A percentile compares a stretch with the other conserved stretches of the same genome.
These are phyloP conservation scores for Drosophila fulvimacula DNA, from an alignment of 2,888 invertebrate species.

Conservation along the genomic window DNA sequence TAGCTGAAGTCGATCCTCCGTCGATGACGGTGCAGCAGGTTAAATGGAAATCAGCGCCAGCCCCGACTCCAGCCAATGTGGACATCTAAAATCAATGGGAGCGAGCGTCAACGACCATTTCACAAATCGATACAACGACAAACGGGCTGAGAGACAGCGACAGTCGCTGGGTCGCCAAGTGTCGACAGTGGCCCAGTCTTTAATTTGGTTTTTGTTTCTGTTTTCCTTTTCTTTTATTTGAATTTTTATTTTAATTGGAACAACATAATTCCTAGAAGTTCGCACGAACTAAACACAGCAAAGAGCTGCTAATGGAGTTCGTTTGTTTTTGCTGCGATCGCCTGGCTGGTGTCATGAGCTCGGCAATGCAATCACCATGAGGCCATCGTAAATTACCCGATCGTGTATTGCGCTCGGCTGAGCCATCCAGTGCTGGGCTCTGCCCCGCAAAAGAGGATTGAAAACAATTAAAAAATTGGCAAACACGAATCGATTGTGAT, in stretches of 20 bases:
- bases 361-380: constrained; percentile 73
- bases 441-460: constrained; percentile 73
- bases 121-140: constrained; percentile 82
- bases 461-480: constrained; percentile 84
- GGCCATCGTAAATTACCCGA: constrained; percentile 82
- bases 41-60: constrained; percentile 79
- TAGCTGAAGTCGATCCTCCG: constrained; percentile 56
- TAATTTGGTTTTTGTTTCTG: constrained; percentile 47
- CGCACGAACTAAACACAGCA: constrained; percentile 71
- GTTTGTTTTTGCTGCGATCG: constrained; percentile 53
- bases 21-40: constrained; percentile 74
- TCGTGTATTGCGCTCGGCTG: constrained; percentile 73
- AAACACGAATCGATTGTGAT: constrained; percentile 84
- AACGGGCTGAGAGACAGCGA: constrained; percentile 21
- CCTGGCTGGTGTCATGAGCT: constrained; percentile 66
- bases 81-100: constrained; percentile 76
- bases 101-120: constrained; percentile 76
- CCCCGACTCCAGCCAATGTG: constrained; percentile 33
- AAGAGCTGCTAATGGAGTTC: constrained; percentile 77
- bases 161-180: constrained; percentile 59
- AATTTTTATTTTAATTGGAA: constrained; percentile 84
- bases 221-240: constrained; percentile 60
- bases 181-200: constrained; percentile 61
- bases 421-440: constrained; percentile 30
- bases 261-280: constrained; percentile 85